Conservation (phyloP, 2,797 vertebrate genomes). For the Pelobates cultripes region DNA sequence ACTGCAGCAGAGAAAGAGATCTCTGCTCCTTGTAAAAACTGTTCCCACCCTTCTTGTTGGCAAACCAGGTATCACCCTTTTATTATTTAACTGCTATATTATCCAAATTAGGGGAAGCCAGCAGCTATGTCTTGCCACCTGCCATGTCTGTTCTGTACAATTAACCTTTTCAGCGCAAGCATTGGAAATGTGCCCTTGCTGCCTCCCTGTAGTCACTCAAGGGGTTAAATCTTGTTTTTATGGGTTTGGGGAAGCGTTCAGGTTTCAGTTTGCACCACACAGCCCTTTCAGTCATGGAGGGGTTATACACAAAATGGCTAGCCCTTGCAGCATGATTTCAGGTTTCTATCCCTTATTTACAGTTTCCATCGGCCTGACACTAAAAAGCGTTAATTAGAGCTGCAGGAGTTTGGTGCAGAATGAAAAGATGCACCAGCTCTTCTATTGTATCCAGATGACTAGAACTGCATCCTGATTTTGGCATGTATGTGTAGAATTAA, state of each 20-base stretch:
- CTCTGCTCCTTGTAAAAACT: neutral
- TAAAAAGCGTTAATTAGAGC: conserved; percentile 80
- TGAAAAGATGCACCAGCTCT: conserved; percentile 79
- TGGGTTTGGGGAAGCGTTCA: neutral
- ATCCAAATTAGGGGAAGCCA: neutral
- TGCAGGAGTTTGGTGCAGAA: conserved; percentile 86
- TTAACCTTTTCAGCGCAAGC: neutral
- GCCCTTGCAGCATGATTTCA: neutral
- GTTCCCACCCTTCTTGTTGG: neutral
- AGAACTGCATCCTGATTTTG: conserved; percentile 54
- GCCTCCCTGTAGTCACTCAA: neutral
- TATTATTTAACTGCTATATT: neutral
- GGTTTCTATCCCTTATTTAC: neutral
- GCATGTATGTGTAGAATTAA: conserved; percentile 49
- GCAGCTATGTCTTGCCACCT: neutral
- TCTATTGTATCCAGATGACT: conserved; percentile 64
- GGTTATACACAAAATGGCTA: neutral
- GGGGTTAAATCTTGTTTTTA: neutral
- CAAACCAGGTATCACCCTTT: neutral
- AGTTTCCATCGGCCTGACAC: conserved; percentile 60
- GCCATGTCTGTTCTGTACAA: neutral
- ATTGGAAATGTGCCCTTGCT: neutral
- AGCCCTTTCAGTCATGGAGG: neutral
- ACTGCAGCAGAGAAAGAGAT: neutral
- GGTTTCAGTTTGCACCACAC: neutral